These are phyloP conservation scores for Dendrocopos noguchii DNA, from an alignment of 2,113 vertebrate genomes.

Conservation along the genomic window DNA sequence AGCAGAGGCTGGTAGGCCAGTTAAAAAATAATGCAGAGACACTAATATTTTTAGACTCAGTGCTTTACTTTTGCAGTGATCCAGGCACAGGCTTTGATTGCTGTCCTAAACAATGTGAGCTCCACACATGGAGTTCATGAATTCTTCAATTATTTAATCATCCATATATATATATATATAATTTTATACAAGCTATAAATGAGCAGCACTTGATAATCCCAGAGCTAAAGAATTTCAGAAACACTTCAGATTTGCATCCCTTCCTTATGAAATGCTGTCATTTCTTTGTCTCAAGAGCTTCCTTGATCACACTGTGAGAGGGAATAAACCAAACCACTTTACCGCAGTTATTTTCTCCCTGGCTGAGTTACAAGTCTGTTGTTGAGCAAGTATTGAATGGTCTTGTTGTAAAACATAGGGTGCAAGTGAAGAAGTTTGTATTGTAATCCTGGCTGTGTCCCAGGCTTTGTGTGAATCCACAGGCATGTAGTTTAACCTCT, in stretches of 20 bases:
- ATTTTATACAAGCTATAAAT: conserved; percentile 1
- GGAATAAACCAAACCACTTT: background rate
- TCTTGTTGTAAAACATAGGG: background rate
- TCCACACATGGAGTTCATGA: background rate
- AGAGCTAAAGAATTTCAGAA: background rate
- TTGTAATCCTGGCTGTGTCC: background rate
- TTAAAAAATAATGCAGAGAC: background rate
- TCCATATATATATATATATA: background rate
- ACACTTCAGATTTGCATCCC: background rate
- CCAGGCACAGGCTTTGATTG: background rate
- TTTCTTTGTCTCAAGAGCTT: background rate
- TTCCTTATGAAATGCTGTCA: background rate
- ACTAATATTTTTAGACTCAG: background rate
- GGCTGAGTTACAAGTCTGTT: background rate
- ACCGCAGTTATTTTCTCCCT: background rate
- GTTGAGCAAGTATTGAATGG: background rate
- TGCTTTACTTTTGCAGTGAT: background rate
- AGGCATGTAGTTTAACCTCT: conserved; percentile 22
- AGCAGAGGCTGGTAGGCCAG: background rate
- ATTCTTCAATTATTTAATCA: conserved; percentile 9
- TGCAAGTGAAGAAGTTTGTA: background rate
- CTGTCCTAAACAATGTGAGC: background rate
- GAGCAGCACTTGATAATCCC: background rate
- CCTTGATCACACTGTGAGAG: background rate
- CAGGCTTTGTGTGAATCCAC: background rate